Evolutionary conservation across 2,888 invertebrate genomes (phyloP).

Genomic region (Heliconius ethilla): DNA sequence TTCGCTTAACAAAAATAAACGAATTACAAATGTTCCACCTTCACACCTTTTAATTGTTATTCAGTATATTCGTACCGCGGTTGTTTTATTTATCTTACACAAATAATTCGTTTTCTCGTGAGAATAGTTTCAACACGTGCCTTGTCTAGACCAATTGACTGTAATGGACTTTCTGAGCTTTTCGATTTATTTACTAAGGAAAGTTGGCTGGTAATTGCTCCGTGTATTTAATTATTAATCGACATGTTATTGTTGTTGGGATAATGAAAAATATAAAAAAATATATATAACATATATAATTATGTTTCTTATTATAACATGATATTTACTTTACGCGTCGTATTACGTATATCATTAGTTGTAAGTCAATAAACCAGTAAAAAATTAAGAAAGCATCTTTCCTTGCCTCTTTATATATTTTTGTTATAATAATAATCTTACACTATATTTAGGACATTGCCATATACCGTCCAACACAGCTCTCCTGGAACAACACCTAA

Average conservation of each 20-base stretch:
- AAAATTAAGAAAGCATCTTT: no score
- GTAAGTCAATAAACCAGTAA: no score
- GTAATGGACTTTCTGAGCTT: slow-evolving; percentile 72
- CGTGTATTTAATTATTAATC: slow-evolving; percentile 23
- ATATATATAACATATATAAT: neutral
- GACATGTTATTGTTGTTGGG: neutral
- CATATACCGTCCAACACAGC: no score
- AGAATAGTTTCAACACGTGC: slow-evolving; percentile 78
- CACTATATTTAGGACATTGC: no score
- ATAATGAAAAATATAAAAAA: neutral
- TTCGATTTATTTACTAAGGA: slow-evolving; percentile 38
- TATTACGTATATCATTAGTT: no score
- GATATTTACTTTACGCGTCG: neutral
- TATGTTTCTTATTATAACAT: neutral
- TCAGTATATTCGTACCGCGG: slow-evolving; percentile 61
- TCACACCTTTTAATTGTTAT: slow-evolving; percentile 65
- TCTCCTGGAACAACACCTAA: neutral
- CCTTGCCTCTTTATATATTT: no score
- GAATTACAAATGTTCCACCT: slow-evolving; percentile 41
- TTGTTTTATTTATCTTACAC: slow-evolving; percentile 71
- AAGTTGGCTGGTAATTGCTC: slow-evolving; percentile 36
- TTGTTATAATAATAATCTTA: no score
- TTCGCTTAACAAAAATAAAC: slow-evolving; percentile 22
- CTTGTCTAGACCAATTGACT: slow-evolving; percentile 73
- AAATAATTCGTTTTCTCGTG: slow-evolving; percentile 78